Conservation (phyloP, 2,888 invertebrate genomes). For the Myopa testacea region DNA sequence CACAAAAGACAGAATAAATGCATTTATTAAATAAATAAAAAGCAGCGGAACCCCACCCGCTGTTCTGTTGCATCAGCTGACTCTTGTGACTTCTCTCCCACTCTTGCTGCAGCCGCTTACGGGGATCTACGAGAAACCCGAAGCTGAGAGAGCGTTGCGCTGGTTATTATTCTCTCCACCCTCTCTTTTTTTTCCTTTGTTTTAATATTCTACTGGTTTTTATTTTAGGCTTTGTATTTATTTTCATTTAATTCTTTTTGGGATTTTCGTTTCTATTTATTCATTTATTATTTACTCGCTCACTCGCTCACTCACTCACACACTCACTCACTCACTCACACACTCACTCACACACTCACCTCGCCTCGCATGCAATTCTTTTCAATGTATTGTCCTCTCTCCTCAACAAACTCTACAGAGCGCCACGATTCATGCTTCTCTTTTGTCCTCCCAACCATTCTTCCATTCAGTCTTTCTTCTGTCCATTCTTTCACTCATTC, state of each 20-base stretch:
- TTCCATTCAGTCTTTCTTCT: conserved; percentile 15
- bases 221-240: not conserved
- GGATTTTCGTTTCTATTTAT: not conserved
- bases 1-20: not conserved
- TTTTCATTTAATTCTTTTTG: not conserved
- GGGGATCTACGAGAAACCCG: too few species aligned
- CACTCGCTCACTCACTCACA: too few species aligned
- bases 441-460: conserved; percentile 7
- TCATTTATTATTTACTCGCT: not conserved
- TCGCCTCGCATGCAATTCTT: not conserved
- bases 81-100: too few species aligned
- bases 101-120: too few species aligned
- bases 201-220: not conserved
- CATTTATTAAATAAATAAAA: not conserved
- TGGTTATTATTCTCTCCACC: too few species aligned
- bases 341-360: too few species aligned
- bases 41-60: too few species aligned
- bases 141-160: too few species aligned
- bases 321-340: too few species aligned
- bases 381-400: not conserved
- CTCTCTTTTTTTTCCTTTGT: too few species aligned
- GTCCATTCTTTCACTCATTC: conserved; percentile 26
- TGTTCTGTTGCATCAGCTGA: not conserved
- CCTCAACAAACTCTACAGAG: not conserved
- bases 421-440: conserved; percentile 1